Evolutionary conservation across 1,140 invertebrate species (phyloP).

Genomic region (Caenorhabditis briggsae): DNA sequence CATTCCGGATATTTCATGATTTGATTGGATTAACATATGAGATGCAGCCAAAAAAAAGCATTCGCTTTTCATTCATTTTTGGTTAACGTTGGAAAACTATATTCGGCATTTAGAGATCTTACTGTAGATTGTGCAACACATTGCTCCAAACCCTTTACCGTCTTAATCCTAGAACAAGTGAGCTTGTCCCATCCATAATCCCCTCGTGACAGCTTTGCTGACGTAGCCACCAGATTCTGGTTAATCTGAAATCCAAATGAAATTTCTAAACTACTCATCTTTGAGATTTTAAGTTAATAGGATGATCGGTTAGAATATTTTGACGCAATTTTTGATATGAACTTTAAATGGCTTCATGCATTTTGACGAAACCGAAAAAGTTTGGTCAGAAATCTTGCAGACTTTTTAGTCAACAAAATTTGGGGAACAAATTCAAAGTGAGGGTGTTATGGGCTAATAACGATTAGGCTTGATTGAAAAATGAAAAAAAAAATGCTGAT

Average conservation of each 20-base stretch:
- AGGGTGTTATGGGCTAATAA: background rate
- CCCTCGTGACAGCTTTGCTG: conserved; percentile 29
- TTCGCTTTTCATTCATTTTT: too few relatives aligned
- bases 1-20: conserved; percentile 8
- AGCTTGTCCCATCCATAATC: background rate
- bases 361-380: background rate
- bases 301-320: conserved; percentile 33
- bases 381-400: background rate
- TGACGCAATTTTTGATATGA: background rate
- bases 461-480: background rate
- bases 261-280: conserved; percentile 1
- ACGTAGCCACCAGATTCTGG: conserved; percentile 4
- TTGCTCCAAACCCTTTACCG: background rate
- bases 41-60: too few relatives aligned
- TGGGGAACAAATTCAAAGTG: background rate
- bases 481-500: background rate
- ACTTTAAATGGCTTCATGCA: conserved; percentile 6
- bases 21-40: background rate
- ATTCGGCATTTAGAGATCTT: too few relatives aligned
- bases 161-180: background rate
- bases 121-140: too few relatives aligned
- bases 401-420: background rate
- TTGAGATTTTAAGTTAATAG: conserved; percentile 38
- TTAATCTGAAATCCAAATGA: background rate
- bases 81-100: too few relatives aligned